Conservation (phyloP, 2,888 invertebrate genomes). For the Laspeyria flexula region DNA sequence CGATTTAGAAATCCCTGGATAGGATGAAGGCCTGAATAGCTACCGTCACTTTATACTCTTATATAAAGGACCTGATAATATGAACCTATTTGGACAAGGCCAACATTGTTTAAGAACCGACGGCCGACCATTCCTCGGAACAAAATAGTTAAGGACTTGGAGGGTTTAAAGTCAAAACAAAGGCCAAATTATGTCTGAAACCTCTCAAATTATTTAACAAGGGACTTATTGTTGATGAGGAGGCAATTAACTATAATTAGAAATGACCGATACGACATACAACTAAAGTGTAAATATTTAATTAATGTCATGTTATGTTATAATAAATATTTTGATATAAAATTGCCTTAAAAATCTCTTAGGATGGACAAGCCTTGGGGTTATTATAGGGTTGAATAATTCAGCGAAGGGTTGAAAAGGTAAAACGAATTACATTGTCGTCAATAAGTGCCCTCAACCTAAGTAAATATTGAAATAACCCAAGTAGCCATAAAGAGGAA, state of each 20-base stretch:
- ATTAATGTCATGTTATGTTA: too few relatives aligned
- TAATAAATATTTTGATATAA: conserved; percentile 12
- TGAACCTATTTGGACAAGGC: conserved; percentile 7
- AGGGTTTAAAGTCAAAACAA: conserved; percentile 21
- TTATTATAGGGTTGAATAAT: conserved; percentile 10
- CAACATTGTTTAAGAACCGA: conserved; percentile 17
- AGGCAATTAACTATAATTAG: too few relatives aligned
- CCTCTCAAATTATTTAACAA: conserved; percentile 30
- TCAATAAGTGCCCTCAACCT: conserved; percentile 3
- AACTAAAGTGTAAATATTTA: too few relatives aligned
- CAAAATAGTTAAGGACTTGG: conserved; percentile 27
- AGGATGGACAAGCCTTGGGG: too few relatives aligned
- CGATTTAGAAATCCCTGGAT: conserved; percentile 8
- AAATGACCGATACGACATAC: too few relatives aligned
- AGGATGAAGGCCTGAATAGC: conserved; percentile 9
- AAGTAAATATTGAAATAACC: conserved; percentile 10
- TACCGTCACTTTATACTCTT: conserved; percentile 19
- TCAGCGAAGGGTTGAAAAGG: conserved; percentile 8
- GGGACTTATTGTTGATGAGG: conserved; percentile 14
- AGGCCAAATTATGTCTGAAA: conserved; percentile 29
- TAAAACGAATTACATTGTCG: conserved; percentile 9
- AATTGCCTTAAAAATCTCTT: background rate
- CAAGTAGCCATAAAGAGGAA: background rate
- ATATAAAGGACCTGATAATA: conserved; percentile 20
- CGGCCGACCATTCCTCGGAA: conserved; percentile 9